phyloP scores from a whole-genome alignment of 2,888 invertebrate genomes.

The Oxycera nigricornis region DNA sequence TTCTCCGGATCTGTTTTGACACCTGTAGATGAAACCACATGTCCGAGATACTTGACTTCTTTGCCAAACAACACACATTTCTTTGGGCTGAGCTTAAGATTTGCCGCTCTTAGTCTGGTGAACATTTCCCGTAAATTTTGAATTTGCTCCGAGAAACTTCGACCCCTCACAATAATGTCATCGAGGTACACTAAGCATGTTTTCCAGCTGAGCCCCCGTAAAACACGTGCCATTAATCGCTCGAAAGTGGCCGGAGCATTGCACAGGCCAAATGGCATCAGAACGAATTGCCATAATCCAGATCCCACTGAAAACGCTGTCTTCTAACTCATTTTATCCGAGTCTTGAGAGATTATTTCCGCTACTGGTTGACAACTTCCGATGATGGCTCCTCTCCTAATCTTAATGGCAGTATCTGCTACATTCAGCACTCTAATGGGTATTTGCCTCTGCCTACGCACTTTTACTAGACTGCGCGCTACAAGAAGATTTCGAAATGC shows the following conservation, averaged over 20 bases:
- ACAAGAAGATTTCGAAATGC: too few relatives aligned
- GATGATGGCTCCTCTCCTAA: too few relatives aligned
- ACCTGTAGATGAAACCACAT: slow-evolving; percentile 38
- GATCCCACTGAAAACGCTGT: slow-evolving; percentile 48
- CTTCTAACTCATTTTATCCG: too few relatives aligned
- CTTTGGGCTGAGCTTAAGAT: slow-evolving; percentile 35
- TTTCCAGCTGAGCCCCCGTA: slow-evolving; percentile 42
- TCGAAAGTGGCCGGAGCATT: slow-evolving; percentile 48
- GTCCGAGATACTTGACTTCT: slow-evolving; percentile 35
- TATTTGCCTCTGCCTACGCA: too few relatives aligned
- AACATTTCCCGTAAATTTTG: slow-evolving; percentile 41
- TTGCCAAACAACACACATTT: slow-evolving; percentile 28
- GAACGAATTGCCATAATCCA: slow-evolving; percentile 50
- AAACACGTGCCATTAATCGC: slow-evolving; percentile 46
- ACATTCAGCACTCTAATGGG: too few relatives aligned
- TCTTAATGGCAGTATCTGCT: too few relatives aligned
- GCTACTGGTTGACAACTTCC: too few relatives aligned
- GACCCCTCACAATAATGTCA: slow-evolving; percentile 47
- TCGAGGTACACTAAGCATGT: slow-evolving; percentile 48
- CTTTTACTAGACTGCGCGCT: too few relatives aligned
- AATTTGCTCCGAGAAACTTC: slow-evolving; percentile 44
- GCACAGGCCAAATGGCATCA: slow-evolving; percentile 49
- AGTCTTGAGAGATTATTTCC: too few relatives aligned
- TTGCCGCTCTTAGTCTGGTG: slow-evolving; percentile 1
- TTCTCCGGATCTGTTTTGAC: slow-evolving; percentile 35